phyloP scores from a whole-genome alignment of 1,140 invertebrate species.

The Calosoma granatense region DNA sequence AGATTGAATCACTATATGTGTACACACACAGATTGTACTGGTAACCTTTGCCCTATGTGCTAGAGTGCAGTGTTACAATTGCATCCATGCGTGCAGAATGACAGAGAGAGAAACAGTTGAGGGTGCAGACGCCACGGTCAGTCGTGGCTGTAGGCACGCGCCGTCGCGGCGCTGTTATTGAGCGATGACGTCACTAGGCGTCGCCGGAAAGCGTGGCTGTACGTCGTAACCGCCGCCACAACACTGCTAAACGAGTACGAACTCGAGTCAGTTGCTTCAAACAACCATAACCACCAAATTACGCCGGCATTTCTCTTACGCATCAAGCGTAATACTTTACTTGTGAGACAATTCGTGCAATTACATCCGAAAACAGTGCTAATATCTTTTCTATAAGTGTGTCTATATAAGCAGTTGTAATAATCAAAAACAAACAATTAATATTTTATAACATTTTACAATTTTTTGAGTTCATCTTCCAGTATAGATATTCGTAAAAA shows the following conservation, averaged over 20 bases:
- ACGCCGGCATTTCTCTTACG: conserved; percentile 11
- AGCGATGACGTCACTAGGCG: conserved; percentile 30
- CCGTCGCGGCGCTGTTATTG: conserved; percentile 31
- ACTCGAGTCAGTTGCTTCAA: conserved; percentile 10
- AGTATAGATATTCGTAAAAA: no score
- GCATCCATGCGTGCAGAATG: no score
- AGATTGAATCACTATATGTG: no score
- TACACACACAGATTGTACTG: no score
- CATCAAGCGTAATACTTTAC: background rate
- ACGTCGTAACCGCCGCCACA: background rate
- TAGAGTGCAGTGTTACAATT: no score
- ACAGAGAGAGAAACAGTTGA: no score
- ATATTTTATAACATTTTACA: no score
- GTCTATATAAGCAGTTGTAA: background rate
- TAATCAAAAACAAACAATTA: background rate
- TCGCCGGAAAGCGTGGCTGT: conserved; percentile 22
- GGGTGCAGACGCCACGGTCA: background rate
- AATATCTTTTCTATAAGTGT: background rate
- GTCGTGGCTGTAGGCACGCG: conserved; percentile 10
- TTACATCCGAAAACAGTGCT: no score
- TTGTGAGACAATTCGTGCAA: conserved; percentile 10
- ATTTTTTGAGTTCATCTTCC: no score
- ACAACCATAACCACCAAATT: background rate
- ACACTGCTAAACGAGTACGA: conserved; percentile 13
- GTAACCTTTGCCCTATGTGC: no score